Evolutionary conservation across 2,888 invertebrate species (phyloP).

Genomic region (Spicauda simplicius): DNA sequence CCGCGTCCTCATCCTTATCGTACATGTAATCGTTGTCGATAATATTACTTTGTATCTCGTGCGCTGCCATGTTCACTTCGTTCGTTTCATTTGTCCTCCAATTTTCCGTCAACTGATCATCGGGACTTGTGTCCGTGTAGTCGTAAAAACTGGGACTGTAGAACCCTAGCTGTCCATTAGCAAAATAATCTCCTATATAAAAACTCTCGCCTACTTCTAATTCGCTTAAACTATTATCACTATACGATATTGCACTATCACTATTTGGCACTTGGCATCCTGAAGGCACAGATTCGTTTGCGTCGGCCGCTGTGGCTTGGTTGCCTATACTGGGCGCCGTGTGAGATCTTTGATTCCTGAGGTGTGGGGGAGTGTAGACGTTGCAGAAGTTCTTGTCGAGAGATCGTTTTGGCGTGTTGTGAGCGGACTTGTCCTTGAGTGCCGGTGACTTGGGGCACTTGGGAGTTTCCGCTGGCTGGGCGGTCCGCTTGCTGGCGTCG

Average conservation of each 20-base stretch:
- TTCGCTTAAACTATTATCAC: slow-evolving; percentile 77
- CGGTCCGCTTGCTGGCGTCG: slow-evolving; percentile 54
- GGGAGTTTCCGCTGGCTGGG: slow-evolving; percentile 47
- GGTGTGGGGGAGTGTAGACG: slow-evolving; percentile 81
- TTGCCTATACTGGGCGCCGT: slow-evolving; percentile 63
- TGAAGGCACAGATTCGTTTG: slow-evolving; percentile 72
- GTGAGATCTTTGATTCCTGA: slow-evolving; percentile 72
- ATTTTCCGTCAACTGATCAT: slow-evolving; percentile 47
- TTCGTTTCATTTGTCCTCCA: slow-evolving; percentile 69
- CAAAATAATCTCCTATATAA: slow-evolving; percentile 82
- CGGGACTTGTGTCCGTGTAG: slow-evolving; percentile 57
- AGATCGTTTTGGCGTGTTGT: slow-evolving; percentile 70
- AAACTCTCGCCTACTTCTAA: slow-evolving; percentile 74
- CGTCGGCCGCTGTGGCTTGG: slow-evolving; percentile 58
- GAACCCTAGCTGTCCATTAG: slow-evolving; percentile 77
- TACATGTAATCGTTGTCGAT: slow-evolving; percentile 80
- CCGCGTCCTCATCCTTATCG: slow-evolving; percentile 83
- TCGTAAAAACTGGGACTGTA: slow-evolving; percentile 74
- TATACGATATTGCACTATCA: slow-evolving; percentile 80
- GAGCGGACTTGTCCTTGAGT: slow-evolving; percentile 66
- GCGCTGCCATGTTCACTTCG: slow-evolving; percentile 69
- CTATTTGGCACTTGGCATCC: slow-evolving; percentile 81
- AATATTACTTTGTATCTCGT: slow-evolving; percentile 69
- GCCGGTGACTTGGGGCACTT: slow-evolving; percentile 73
- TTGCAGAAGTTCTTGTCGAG: slow-evolving; percentile 78